Percentiles rank a stretch among this genome's conserved stretches.
Evolutionary conservation across 1,140 invertebrate genomes (phyloP).

Genomic region (Macrostomum lignano): DNA sequence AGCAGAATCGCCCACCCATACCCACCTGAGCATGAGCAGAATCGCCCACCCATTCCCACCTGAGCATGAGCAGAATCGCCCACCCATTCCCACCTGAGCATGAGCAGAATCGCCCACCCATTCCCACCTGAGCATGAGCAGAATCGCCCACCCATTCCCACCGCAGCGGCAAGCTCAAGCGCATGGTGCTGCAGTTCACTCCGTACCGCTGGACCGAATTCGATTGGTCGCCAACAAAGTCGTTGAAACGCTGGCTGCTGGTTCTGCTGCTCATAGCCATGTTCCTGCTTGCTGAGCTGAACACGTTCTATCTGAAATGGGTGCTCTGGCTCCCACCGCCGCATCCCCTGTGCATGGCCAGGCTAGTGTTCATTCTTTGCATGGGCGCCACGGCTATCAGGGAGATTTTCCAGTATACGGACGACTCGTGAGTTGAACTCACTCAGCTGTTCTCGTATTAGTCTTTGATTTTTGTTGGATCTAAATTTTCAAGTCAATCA

Average conservation of each 20-base stretch:
- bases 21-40: too few relatives aligned
- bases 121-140: too few relatives aligned
- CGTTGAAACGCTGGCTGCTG: constrained; percentile 32
- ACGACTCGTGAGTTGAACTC: constrained; percentile 30
- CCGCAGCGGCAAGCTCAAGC: constrained; percentile 31
- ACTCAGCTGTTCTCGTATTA: too few relatives aligned
- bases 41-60: too few relatives aligned
- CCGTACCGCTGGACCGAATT: constrained; percentile 36
- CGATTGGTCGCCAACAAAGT: constrained; percentile 34
- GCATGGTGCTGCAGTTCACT: constrained; percentile 34
- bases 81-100: too few relatives aligned
- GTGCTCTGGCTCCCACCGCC: constrained; percentile 36
- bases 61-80: too few relatives aligned
- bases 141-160: too few relatives aligned
- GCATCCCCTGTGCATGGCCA: constrained; percentile 31
- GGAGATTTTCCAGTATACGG: constrained; percentile 32
- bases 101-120: too few relatives aligned
- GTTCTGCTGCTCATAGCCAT: constrained; percentile 30
- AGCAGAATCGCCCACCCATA: too few relatives aligned
- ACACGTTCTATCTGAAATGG: constrained; percentile 38
- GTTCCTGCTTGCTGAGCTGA: constrained; percentile 35
- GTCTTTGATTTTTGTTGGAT: constrained; percentile 1
- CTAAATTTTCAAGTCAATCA: neutral
- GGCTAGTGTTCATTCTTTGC: constrained; percentile 32
- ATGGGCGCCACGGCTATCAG: constrained; percentile 33